These are phyloP conservation scores for Thamnophis elegans DNA, from an alignment of 2,797 vertebrate species.

Conservation along the genomic window DNA sequence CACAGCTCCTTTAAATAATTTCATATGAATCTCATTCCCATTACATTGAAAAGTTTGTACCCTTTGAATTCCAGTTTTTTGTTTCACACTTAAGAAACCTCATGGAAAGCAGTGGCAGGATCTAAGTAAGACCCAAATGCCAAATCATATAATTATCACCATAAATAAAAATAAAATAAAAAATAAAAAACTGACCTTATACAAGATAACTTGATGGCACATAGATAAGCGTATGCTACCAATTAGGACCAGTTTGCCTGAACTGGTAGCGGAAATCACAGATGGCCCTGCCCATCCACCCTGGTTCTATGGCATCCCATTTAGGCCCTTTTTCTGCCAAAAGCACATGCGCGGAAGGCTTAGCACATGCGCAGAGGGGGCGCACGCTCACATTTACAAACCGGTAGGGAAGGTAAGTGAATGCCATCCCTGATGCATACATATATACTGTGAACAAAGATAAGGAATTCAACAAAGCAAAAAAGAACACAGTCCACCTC, in stretches of 20 bases:
- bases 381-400: too few relatives aligned
- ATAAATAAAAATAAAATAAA: neutral
- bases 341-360: too few relatives aligned
- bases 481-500: neutral
- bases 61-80: neutral
- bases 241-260: too few relatives aligned
- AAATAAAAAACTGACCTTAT: neutral
- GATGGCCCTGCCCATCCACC: too few relatives aligned
- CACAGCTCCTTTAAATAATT: neutral
- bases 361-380: too few relatives aligned
- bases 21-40: neutral
- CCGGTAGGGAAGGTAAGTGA: too few relatives aligned
- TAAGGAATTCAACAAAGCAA: neutral
- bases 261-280: too few relatives aligned
- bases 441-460: neutral
- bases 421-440: too few relatives aligned
- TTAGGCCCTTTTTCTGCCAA: too few relatives aligned
- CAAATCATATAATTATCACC: neutral
- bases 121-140: neutral
- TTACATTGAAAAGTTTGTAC: neutral
- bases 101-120: neutral
- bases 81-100: neutral
- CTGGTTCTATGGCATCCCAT: too few relatives aligned
- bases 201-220: neutral
- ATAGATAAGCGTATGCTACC: neutral